Conservation (phyloP, 2,888 invertebrate species). For the Sericinus montela region DNA sequence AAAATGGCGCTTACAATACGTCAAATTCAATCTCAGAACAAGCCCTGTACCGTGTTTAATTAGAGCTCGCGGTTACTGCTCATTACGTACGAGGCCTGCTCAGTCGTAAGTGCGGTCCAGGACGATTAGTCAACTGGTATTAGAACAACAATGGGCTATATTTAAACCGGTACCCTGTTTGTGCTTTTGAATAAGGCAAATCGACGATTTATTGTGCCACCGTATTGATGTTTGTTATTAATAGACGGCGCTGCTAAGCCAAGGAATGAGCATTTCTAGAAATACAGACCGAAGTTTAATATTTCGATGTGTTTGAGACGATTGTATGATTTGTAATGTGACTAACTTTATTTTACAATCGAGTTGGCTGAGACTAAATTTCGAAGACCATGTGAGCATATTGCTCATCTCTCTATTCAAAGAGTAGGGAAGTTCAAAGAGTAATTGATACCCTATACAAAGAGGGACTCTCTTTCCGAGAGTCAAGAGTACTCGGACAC, state of each 20-base stretch:
- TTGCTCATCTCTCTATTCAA: too few species aligned
- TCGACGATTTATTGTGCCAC: conserved; percentile 40
- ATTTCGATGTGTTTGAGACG: too few species aligned
- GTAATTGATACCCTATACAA: too few species aligned
- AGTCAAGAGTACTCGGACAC: too few species aligned
- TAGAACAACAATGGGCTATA: conserved; percentile 68
- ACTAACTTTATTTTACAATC: too few species aligned
- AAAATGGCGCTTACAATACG: conserved; percentile 18
- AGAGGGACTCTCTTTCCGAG: too few species aligned
- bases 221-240: conserved; percentile 23
- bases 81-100: conserved; percentile 35
- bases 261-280: neutral
- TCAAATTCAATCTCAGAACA: conserved; percentile 30
- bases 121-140: conserved; percentile 64
- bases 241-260: conserved; percentile 2
- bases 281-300: too few species aligned
- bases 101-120: conserved; percentile 24
- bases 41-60: conserved; percentile 37
- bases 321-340: too few species aligned
- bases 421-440: too few species aligned
- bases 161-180: conserved; percentile 42
- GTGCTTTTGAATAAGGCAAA: conserved; percentile 45
- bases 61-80: conserved; percentile 43
- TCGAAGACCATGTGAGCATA: too few species aligned
- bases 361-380: too few species aligned